phyloP scores from a whole-genome alignment of 2,797 vertebrate genomes.

The Forpus xanthops region DNA sequence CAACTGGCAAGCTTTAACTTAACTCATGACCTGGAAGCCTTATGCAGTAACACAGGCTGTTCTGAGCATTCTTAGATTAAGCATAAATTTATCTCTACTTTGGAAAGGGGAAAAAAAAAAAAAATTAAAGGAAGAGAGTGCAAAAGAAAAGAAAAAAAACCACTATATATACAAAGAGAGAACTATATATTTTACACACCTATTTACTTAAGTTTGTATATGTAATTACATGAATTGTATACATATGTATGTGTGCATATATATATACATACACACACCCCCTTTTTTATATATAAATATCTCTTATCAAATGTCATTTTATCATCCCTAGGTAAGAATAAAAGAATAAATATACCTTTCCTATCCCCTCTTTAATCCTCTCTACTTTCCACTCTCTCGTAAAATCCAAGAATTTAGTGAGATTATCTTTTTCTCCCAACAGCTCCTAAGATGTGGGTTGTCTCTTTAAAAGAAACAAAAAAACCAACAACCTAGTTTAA shows the following conservation, averaged over 20 bases:
- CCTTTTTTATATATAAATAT: background rate
- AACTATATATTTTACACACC: background rate
- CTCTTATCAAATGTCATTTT: background rate
- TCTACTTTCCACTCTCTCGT: background rate
- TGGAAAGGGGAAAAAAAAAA: background rate
- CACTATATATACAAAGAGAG: background rate
- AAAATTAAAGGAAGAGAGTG: background rate
- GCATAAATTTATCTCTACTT: background rate
- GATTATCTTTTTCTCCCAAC: conserved; percentile 29
- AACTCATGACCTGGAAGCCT: conserved; percentile 36
- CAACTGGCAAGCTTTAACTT: background rate
- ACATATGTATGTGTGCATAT: background rate
- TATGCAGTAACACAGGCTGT: background rate
- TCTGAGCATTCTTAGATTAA: background rate
- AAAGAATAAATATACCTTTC: background rate
- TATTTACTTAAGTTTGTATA: background rate
- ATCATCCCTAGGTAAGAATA: background rate
- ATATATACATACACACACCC: background rate
- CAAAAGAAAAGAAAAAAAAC: background rate
- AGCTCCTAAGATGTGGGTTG: conserved; percentile 61
- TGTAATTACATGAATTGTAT: background rate
- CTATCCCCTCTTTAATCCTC: background rate
- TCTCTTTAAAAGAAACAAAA: conserved; percentile 72
- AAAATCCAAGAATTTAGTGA: background rate
- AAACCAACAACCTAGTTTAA: conserved; percentile 67